These are phyloP conservation scores for Drosophila sturtevanti DNA, from an alignment of 1,140 invertebrate genomes.

Conservation along the genomic window DNA sequence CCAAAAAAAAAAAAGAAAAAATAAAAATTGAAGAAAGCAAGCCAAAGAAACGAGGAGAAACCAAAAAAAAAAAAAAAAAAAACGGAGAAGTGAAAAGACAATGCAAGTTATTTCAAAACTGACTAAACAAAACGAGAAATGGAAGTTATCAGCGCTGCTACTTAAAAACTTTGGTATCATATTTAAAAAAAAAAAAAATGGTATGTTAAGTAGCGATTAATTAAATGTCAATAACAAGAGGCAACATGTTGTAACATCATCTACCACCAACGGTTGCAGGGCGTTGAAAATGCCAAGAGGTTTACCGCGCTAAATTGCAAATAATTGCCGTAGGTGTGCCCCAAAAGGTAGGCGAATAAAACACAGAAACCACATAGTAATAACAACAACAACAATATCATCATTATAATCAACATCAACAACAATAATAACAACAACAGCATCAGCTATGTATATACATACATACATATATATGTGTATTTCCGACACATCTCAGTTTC, in stretches of 20 bases:
- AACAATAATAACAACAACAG: conserved; percentile 1
- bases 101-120: conserved; percentile 63
- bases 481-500: conserved; percentile 5
- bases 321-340: conserved; percentile 60
- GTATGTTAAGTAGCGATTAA: conserved; percentile 69
- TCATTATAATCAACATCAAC: conserved; percentile 21
- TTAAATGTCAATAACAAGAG: conserved; percentile 65
- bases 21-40: conserved; percentile 18
- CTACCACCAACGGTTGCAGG: conserved; percentile 40
- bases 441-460: neutral
- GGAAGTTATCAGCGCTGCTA: conserved; percentile 8
- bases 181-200: neutral
- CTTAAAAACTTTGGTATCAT: neutral
- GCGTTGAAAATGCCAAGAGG: conserved; percentile 32
- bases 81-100: too few relatives aligned
- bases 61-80: conserved; percentile 28
- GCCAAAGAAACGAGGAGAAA: conserved; percentile 16
- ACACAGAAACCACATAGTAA: conserved; percentile 12
- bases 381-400: conserved; percentile 34
- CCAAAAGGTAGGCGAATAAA: conserved; percentile 15
- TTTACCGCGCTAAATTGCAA: conserved; percentile 63
- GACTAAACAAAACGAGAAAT: conserved; percentile 37
- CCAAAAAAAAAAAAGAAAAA: conserved; percentile 26
- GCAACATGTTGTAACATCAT: conserved; percentile 28
- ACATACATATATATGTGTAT: too few relatives aligned